phyloP scores from a whole-genome alignment of 2,888 invertebrate genomes.

The Lamellibrachia columna region DNA sequence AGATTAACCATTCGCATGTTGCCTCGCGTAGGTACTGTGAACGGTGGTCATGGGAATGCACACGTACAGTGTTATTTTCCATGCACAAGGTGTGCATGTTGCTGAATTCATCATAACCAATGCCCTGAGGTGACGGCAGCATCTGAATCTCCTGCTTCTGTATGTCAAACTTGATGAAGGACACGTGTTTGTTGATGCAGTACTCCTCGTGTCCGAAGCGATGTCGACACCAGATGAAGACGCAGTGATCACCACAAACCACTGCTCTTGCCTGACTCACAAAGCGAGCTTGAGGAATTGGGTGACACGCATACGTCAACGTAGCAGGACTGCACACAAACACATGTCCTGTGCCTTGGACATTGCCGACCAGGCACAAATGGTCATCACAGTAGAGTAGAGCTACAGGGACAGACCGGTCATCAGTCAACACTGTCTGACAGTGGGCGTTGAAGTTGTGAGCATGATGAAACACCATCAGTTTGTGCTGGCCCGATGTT shows the following conservation, averaged over 20 bases:
- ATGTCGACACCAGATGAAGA: conserved; percentile 60
- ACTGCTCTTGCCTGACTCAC: conserved; percentile 58
- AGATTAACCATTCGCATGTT: conserved; percentile 57
- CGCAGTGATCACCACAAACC: conserved; percentile 53
- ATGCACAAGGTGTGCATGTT: conserved; percentile 55
- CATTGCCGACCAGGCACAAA: conserved; percentile 58
- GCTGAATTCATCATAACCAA: conserved; percentile 58
- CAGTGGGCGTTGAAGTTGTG: conserved; percentile 59
- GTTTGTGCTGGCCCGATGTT: conserved; percentile 51
- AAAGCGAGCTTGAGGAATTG: conserved; percentile 58
- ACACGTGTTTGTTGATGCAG: conserved; percentile 60
- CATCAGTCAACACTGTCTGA: conserved; percentile 60
- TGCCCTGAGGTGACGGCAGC: conserved; percentile 54
- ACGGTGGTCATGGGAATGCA: conserved; percentile 59
- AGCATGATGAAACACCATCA: conserved; percentile 57
- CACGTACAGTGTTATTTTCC: conserved; percentile 56
- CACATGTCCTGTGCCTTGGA: conserved; percentile 59
- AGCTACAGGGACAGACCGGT: conserved; percentile 57
- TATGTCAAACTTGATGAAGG: conserved; percentile 60
- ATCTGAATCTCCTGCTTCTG: conserved; percentile 56
- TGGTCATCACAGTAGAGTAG: conserved; percentile 58
- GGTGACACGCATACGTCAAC: conserved; percentile 58
- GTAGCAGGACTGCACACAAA: conserved; percentile 58
- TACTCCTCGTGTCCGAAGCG: conserved; percentile 62
- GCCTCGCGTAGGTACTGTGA: conserved; percentile 59